phyloP scores from a whole-genome alignment of 2,888 invertebrate species.

The Busseola fusca region DNA sequence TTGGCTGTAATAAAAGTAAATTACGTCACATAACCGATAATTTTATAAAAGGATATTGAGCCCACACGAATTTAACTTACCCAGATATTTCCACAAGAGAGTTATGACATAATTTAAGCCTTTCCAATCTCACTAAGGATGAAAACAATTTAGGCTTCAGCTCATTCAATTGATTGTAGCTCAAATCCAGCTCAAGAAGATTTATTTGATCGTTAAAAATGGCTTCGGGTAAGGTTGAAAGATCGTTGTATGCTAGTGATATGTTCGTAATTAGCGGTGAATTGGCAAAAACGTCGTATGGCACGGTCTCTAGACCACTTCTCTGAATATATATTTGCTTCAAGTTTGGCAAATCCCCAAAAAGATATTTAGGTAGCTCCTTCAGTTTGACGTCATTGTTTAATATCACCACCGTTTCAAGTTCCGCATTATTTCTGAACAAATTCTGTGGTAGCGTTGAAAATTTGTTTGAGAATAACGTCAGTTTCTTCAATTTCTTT shows the following conservation, averaged over 20 bases:
- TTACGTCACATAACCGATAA: constrained; percentile 40
- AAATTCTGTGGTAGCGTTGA: constrained; percentile 89
- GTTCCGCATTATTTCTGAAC: constrained; percentile 87
- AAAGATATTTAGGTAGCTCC: constrained; percentile 88
- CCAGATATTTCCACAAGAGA: constrained; percentile 88
- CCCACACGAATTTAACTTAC: constrained; percentile 77
- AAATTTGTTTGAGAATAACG: constrained; percentile 91
- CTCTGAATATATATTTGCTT: constrained; percentile 88
- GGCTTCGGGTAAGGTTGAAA: constrained; percentile 88
- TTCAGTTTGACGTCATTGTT: constrained; percentile 89
- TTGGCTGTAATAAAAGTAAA: constrained; percentile 73
- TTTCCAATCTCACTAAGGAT: constrained; percentile 87
- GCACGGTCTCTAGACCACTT: constrained; percentile 89
- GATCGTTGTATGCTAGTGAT: constrained; percentile 89
- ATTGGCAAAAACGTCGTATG: constrained; percentile 90
- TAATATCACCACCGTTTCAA: constrained; percentile 87
- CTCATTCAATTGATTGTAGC: constrained; percentile 89
- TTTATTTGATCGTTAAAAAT: constrained; percentile 90
- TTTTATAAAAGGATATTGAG: constrained; percentile 49
- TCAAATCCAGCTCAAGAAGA: constrained; percentile 90
- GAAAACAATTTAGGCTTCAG: constrained; percentile 90
- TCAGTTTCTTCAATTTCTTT: constrained; percentile 90
- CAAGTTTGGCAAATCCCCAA: constrained; percentile 89
- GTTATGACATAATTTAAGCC: constrained; percentile 91
- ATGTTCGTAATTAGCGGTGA: constrained; percentile 89